phyloP scores from a whole-genome alignment of 2,888 invertebrate genomes.

The Cantharis flavilabris region DNA sequence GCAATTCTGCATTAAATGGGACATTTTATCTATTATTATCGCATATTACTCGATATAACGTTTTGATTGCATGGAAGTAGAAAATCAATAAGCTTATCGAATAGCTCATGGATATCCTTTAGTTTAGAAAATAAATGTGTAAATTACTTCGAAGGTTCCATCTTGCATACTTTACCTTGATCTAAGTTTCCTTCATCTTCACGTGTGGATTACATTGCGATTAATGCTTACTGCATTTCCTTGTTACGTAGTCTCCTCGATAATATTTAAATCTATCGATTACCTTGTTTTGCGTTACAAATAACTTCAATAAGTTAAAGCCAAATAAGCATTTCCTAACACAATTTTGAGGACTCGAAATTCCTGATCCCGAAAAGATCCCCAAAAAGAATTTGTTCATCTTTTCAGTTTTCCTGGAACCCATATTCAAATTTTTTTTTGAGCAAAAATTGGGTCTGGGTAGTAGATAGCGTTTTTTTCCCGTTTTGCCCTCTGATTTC shows the following conservation, averaged over 20 bases:
- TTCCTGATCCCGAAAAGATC: too few relatives aligned
- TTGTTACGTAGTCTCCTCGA: constrained; percentile 27
- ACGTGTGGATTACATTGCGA: constrained; percentile 19
- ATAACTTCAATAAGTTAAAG: background rate
- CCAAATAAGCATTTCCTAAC: background rate
- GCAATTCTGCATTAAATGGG: constrained; percentile 5
- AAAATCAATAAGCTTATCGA: constrained; percentile 15
- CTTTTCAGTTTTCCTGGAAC: too few relatives aligned
- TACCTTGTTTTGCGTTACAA: constrained; percentile 1
- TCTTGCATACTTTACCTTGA: constrained; percentile 26
- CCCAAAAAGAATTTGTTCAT: too few relatives aligned
- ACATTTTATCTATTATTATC: constrained; percentile 6
- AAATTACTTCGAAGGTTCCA: constrained; percentile 24
- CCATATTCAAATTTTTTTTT: too few relatives aligned
- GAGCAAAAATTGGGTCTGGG: too few relatives aligned
- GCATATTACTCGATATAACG: constrained; percentile 9
- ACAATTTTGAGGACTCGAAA: background rate
- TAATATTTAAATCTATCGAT: constrained; percentile 15
- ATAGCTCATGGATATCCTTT: constrained; percentile 11
- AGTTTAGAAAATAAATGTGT: constrained; percentile 16
- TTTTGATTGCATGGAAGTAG: constrained; percentile 14
- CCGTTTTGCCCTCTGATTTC: too few relatives aligned
- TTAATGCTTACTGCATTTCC: constrained; percentile 25
- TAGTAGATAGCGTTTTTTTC: too few relatives aligned
- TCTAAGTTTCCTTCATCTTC: constrained; percentile 27